Conservation (phyloP, 2,797 vertebrate genomes). For the Argya squamiceps region DNA sequence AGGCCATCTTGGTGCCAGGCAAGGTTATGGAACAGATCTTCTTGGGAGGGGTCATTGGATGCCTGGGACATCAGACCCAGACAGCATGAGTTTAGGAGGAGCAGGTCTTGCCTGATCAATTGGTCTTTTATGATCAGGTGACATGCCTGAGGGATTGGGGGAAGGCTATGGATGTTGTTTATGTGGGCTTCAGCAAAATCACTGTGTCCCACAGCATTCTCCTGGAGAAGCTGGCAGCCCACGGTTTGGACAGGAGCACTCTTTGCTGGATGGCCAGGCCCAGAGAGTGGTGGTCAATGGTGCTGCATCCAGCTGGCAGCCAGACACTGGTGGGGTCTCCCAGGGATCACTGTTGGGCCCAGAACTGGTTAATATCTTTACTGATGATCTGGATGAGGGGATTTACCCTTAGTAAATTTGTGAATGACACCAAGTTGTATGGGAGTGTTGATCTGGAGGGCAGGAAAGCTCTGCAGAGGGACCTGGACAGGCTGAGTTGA, state of each 20-base stretch:
- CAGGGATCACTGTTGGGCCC: neutral
- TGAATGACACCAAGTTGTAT: neutral
- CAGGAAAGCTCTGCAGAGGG: neutral
- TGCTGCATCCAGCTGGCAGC: neutral
- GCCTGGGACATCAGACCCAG: too few relatives aligned
- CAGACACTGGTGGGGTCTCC: rapidly evolving
- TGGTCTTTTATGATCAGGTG: neutral
- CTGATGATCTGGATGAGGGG: neutral
- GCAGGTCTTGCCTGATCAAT: neutral
- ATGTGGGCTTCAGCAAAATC: neutral
- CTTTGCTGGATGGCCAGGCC: rapidly evolving
- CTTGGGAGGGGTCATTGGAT: neutral
- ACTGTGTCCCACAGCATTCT: neutral
- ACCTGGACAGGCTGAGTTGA: too few relatives aligned
- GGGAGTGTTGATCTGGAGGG: neutral
- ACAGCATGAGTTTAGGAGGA: neutral
- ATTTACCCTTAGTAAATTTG: neutral
- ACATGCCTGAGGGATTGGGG: neutral
- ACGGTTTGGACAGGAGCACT: rapidly evolving
- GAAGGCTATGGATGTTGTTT: neutral
- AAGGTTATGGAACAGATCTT: neutral
- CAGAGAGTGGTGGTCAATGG: rapidly evolving
- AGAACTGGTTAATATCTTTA: neutral
- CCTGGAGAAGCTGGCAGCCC: neutral
- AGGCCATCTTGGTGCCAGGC: neutral